A percentile compares a stretch with the other conserved stretches of the same genome.
These are phyloP conservation scores for Tenthredo livida DNA, from an alignment of 2,888 invertebrate genomes.

Conservation along the genomic window DNA sequence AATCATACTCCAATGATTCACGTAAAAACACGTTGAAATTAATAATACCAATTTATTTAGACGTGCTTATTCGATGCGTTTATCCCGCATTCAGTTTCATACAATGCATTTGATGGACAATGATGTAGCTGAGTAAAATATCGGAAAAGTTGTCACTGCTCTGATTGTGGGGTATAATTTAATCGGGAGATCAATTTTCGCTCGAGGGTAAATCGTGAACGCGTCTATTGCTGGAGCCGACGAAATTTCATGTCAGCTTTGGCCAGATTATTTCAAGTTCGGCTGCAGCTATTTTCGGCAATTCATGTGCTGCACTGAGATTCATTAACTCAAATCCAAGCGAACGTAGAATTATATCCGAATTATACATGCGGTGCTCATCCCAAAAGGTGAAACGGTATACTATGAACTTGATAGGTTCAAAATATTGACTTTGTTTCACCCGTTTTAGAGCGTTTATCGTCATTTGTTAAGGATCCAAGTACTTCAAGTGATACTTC, in stretches of 20 bases:
- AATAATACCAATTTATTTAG: background rate
- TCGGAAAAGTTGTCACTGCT: background rate
- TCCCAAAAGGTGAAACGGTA: background rate
- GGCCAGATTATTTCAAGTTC: constrained; percentile 12
- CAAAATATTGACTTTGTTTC: background rate
- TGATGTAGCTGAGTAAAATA: background rate
- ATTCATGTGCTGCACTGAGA: background rate
- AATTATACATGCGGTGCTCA: constrained; percentile 13
- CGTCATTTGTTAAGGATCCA: background rate
- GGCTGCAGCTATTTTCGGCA: constrained; percentile 7
- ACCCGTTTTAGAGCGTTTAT: background rate
- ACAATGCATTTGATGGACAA: background rate
- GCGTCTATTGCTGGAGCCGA: background rate
- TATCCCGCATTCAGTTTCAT: background rate
- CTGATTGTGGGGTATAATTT: constrained; percentile 1
- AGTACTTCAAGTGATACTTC: background rate
- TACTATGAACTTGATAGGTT: background rate
- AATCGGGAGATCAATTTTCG: constrained; percentile 1
- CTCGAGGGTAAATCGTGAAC: background rate
- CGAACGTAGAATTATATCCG: background rate
- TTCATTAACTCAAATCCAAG: background rate
- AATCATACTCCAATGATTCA: background rate
- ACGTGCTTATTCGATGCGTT: background rate
- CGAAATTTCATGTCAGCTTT: background rate
- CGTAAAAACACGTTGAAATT: background rate